Base-by-base conservation (phyloP, 2,113 vertebrate species). In the Pseudonaja textilis region DNA sequence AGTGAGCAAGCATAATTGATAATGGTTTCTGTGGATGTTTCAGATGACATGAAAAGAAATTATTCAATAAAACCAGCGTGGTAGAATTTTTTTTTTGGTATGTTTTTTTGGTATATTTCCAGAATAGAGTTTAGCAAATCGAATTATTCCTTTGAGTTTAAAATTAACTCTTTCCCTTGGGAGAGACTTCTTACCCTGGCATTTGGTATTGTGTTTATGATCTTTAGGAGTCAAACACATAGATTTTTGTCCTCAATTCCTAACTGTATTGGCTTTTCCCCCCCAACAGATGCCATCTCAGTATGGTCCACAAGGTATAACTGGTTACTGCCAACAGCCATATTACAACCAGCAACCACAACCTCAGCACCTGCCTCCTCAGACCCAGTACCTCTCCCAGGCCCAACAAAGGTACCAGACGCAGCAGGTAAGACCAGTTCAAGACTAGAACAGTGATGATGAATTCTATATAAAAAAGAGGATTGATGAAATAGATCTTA, bases 311-410 rank as follows among this genome's bases (percentile, higher is more conserved):
- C 99, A 99, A 97, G 98, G 98, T 93, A 96, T 98, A 86, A 98
- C 98, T 1, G 97, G 98, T 74, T 99, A 99, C 98, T 98, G 98
- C 97, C 99, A 98, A 93, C 98, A 99, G 94, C 97, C 99, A 0
- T 99, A 99, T 96, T 99, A 99, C 98, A 99, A 98, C 98, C 98
- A 99, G 96, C 98, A 99, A 94, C 98, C 98, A 52, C 98, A 97
- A 95, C 98, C 98, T 16, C 97, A 97, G 86, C 98, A 98, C 92
- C 98, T 98, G 39, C 97, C 98, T 0, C 98, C 98, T 69, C 98
- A 98, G 96, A 97, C 98, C 8, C 98, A 98, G 61, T 98, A 98
- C 6, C 95, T 98, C 95, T 97, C 97, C 0, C 99, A 99, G 97
- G 95, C 98, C 85, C 99, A 98, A 97, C 98, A 99, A 95, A 97